Evolutionary conservation across 1,140 invertebrate genomes (phyloP).

Genomic region (Saxidomus purpurata): DNA sequence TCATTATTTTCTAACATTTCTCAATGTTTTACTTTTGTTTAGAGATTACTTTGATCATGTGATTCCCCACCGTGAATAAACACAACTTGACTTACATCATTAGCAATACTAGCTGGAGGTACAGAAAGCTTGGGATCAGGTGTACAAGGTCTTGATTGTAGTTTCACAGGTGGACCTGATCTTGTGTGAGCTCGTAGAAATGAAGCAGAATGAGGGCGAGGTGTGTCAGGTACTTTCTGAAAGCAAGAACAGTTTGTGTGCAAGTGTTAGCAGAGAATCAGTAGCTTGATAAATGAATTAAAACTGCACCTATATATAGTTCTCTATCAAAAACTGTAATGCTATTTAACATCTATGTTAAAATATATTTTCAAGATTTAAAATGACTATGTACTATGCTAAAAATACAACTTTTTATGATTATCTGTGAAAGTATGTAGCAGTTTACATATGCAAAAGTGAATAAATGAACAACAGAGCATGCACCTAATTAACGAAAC

Average conservation of each 20-base stretch:
- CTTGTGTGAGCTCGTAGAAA: conserved; percentile 85
- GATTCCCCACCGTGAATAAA: too few relatives aligned
- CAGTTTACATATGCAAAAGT: background rate
- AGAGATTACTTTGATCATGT: too few relatives aligned
- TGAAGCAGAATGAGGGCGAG: conserved; percentile 81
- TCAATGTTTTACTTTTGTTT: too few relatives aligned
- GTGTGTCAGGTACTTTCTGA: conserved; percentile 81
- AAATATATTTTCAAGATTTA: too few relatives aligned
- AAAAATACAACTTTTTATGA: too few relatives aligned
- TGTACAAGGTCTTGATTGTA: conserved; percentile 79
- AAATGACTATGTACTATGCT: too few relatives aligned
- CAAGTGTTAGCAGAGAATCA: background rate
- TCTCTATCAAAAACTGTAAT: background rate
- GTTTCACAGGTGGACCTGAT: conserved; percentile 81
- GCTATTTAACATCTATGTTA: background rate
- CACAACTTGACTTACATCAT: conserved; percentile 73
- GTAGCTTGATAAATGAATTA: background rate
- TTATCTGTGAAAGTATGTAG: background rate
- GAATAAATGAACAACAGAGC: too few relatives aligned
- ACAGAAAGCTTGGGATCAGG: conserved; percentile 80
- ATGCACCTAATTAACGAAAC: too few relatives aligned
- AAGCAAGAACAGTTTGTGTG: conserved; percentile 6
- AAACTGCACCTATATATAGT: background rate
- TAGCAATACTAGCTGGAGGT: conserved; percentile 78
- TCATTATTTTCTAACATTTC: too few relatives aligned